phyloP scores from a whole-genome alignment of 2,797 vertebrate species.

The Poecilia picta region DNA sequence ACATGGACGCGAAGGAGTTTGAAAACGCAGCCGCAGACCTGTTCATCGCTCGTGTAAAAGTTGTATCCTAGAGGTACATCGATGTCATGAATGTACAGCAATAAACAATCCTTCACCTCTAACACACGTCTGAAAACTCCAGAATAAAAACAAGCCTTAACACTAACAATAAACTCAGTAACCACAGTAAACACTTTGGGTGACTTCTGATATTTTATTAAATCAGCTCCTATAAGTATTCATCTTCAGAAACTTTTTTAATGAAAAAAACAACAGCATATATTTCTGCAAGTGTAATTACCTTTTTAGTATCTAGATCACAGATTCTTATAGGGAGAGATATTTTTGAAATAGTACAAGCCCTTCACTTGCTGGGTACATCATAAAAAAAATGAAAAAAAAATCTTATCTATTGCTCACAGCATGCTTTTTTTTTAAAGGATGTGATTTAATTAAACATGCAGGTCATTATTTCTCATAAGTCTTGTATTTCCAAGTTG shows the following conservation, averaged over 20 bases:
- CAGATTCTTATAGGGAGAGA: not conserved
- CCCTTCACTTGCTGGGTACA: not conserved
- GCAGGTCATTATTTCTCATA: not conserved
- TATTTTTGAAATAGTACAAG: not conserved
- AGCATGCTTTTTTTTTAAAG: not conserved
- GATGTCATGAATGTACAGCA: constrained; percentile 1
- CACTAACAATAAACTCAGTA: not conserved
- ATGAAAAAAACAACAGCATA: not conserved
- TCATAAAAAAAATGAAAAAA: not conserved
- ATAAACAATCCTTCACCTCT: not conserved
- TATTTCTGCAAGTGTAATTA: not conserved
- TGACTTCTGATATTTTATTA: not conserved
- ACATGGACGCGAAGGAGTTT: constrained; percentile 92
- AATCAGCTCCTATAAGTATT: not conserved
- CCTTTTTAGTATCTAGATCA: not conserved
- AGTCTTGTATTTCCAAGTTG: not conserved
- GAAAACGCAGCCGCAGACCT: constrained; percentile 87
- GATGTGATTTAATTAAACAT: not conserved
- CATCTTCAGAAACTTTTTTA: not conserved
- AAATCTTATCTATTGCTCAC: not conserved
- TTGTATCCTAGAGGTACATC: constrained; percentile 74
- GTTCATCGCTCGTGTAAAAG: constrained; percentile 89
- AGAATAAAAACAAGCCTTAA: not conserved
- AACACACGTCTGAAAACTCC: not conserved
- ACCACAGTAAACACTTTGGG: not conserved